Conservation (phyloP, 2,888 invertebrate species). For the Teinopalpus imperialis region DNA sequence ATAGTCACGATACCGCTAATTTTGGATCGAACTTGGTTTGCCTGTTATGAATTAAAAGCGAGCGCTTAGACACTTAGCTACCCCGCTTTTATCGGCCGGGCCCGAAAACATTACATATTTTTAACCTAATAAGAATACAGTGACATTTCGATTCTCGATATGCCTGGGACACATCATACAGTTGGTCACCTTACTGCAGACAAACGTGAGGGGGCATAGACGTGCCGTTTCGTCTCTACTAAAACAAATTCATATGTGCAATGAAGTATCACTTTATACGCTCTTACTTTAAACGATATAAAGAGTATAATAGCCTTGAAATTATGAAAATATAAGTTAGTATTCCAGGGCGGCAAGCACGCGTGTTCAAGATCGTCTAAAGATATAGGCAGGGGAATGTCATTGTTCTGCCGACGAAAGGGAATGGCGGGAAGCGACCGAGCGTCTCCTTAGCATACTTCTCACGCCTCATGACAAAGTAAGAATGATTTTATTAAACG, state of each 20-base stretch:
- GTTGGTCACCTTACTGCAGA: constrained; percentile 1
- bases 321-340: constrained; percentile 2
- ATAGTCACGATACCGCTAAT: no score
- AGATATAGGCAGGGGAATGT: constrained; percentile 41
- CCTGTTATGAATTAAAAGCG: no score
- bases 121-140: no score
- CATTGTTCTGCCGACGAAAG: constrained; percentile 47
- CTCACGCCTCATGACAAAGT: constrained; percentile 38
- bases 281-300: constrained; percentile 4
- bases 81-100: no score
- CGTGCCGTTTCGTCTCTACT: not conserved
- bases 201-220: constrained; percentile 2
- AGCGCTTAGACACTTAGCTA: no score
- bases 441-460: constrained; percentile 40
- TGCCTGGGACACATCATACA: no score
- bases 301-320: constrained; percentile 12
- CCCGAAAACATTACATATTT: no score
- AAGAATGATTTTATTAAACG: constrained; percentile 5
- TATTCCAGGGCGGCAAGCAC: constrained; percentile 15
- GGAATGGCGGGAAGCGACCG: constrained; percentile 41
- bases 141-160: no score
- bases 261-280: not conserved
- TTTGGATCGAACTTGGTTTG: no score
- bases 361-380: constrained; percentile 41
- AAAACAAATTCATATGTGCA: constrained; percentile 2